Evolutionary conservation across 2,797 vertebrate species (phyloP).

Genomic region (Hippocampus kuda): DNA sequence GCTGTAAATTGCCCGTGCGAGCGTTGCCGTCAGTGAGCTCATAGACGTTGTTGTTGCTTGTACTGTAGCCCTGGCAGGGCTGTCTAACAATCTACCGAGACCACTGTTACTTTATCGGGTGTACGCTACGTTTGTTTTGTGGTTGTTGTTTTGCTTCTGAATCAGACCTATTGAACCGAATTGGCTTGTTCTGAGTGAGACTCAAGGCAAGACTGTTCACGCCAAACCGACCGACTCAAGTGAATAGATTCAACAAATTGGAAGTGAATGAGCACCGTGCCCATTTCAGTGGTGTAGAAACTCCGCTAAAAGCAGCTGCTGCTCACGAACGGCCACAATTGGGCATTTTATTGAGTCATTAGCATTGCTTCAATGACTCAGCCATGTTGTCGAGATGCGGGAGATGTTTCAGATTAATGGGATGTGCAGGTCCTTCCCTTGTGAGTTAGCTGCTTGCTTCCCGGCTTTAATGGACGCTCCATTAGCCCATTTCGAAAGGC

Average conservation of each 20-base stretch:
- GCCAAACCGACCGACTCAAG: not conserved
- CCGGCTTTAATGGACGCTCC: constrained; percentile 38
- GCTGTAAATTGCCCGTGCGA: not conserved
- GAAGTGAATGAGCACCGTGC: too few species aligned
- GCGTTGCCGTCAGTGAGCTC: constrained; percentile 12
- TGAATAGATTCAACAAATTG: not conserved
- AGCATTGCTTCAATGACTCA: not conserved
- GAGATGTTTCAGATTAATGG: constrained; percentile 11
- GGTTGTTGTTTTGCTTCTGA: not conserved
- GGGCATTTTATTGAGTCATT: not conserved
- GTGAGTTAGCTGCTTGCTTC: constrained; percentile 16
- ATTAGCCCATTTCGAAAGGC: constrained; percentile 25
- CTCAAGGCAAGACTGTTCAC: not conserved
- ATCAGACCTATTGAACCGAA: not conserved
- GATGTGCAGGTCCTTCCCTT: constrained; percentile 11
- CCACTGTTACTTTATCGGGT: not conserved
- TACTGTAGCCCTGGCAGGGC: constrained; percentile 4
- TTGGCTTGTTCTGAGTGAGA: not conserved
- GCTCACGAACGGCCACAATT: not conserved
- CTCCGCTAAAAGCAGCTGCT: constrained; percentile 3
- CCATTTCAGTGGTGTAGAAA: not conserved
- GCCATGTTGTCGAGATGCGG: constrained; percentile 8
- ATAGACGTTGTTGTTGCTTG: constrained; percentile 11
- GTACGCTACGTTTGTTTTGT: not conserved
- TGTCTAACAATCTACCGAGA: not conserved